These are phyloP conservation scores for Trematomus loennbergii DNA, from an alignment of 2,113 vertebrate species.

Conservation along the genomic window DNA sequence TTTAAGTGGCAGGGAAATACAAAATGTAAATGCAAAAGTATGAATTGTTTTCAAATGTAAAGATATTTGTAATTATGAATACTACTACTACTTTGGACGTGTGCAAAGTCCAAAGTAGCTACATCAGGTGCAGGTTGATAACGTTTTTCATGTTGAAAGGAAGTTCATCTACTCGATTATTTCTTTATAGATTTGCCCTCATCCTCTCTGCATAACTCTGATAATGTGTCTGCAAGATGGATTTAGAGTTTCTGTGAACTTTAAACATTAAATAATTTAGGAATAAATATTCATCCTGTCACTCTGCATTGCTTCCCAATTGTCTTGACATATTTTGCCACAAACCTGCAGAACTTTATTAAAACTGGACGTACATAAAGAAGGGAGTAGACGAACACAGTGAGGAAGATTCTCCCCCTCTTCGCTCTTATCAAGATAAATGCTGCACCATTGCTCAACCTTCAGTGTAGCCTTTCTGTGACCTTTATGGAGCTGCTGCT, in stretches of 20 bases:
- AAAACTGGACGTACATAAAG: conserved; percentile 12
- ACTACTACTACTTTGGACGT: too few species aligned
- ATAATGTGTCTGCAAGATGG: conserved; percentile 40
- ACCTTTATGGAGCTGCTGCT: conserved; percentile 69
- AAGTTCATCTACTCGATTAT: conserved; percentile 33
- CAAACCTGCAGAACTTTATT: not conserved
- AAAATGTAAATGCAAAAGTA: too few species aligned
- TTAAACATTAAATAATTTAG: conserved; percentile 7
- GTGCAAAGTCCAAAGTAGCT: too few species aligned
- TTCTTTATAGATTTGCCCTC: conserved; percentile 13
- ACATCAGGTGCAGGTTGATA: not conserved
- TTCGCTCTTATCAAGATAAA: conserved; percentile 68
- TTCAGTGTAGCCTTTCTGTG: conserved; percentile 75
- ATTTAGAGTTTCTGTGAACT: conserved; percentile 26
- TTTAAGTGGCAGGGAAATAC: too few species aligned
- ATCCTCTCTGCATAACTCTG: not conserved
- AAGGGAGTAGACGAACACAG: conserved; percentile 4
- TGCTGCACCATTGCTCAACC: conserved; percentile 75
- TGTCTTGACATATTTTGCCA: conserved; percentile 7
- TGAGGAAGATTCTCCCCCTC: conserved; percentile 28
- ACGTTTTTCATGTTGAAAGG: not conserved
- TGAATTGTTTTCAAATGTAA: too few species aligned
- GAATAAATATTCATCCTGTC: not conserved
- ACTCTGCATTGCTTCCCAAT: not conserved
- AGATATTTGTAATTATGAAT: too few species aligned